phyloP scores from a whole-genome alignment of 2,888 invertebrate species.

The Galerucella pusilla region DNA sequence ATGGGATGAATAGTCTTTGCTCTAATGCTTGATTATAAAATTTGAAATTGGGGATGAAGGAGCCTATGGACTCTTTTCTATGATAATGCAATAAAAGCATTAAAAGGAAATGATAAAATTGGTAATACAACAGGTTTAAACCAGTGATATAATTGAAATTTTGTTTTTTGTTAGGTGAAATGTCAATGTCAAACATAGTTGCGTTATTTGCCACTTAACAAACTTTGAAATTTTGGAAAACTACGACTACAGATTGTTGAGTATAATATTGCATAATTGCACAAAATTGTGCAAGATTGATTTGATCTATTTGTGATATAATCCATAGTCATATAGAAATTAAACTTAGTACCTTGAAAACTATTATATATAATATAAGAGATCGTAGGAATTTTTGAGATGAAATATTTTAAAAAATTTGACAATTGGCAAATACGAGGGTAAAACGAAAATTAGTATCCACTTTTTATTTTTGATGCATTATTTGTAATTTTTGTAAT shows the following conservation, averaged over 20 bases:
- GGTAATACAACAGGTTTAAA: slow-evolving; percentile 34
- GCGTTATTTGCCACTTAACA: background rate
- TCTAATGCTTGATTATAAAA: too few species aligned
- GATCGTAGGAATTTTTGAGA: slow-evolving; percentile 9
- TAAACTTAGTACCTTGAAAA: slow-evolving; percentile 27
- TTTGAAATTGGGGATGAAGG: too few species aligned
- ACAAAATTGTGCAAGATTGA: slow-evolving; percentile 57
- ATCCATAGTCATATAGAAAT: slow-evolving; percentile 59
- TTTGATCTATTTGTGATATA: slow-evolving; percentile 63
- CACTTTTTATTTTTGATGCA: too few species aligned
- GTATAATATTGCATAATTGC: slow-evolving; percentile 58
- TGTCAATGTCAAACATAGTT: background rate
- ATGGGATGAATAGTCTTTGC: too few species aligned
- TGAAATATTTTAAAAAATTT: slow-evolving; percentile 10
- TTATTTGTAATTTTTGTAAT: too few species aligned
- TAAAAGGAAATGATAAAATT: slow-evolving; percentile 23
- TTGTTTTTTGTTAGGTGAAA: background rate
- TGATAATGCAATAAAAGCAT: too few species aligned
- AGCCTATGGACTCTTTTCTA: too few species aligned
- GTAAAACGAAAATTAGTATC: too few species aligned
- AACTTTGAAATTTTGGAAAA: slow-evolving; percentile 9
- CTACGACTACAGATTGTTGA: slow-evolving; percentile 50
- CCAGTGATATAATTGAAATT: slow-evolving; percentile 26
- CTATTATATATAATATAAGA: slow-evolving; percentile 15
- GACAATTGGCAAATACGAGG: background rate